phyloP scores from a whole-genome alignment of 1,140 invertebrate genomes.

The Holotrichia oblita region DNA sequence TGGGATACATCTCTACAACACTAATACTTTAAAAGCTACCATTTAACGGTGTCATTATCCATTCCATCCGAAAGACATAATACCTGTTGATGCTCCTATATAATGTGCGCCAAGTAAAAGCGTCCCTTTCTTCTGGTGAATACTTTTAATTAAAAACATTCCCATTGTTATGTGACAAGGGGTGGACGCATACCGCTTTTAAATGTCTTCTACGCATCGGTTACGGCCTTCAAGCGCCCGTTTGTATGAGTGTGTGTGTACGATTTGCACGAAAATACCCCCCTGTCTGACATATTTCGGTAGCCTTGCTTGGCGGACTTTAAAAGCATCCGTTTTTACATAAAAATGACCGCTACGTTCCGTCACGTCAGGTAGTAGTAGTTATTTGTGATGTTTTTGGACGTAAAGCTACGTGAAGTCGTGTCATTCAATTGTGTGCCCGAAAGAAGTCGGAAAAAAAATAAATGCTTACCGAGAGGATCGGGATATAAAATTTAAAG shows the following conservation, averaged over 20 bases:
- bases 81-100: neutral
- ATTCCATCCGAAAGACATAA: constrained; percentile 13
- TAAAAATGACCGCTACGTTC: neutral
- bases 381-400: neutral
- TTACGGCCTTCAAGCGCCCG: neutral
- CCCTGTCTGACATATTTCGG: constrained; percentile 21
- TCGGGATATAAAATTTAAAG: too few species aligned
- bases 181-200: constrained; percentile 24
- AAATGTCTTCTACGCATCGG: neutral
- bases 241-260: neutral
- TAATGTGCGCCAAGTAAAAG: neutral
- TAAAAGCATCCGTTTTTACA: constrained; percentile 27
- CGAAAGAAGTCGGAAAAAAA: too few species aligned
- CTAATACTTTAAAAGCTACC: constrained; percentile 20
- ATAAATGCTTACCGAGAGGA: too few species aligned
- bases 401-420: constrained; percentile 5
- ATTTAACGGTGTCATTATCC: constrained; percentile 32
- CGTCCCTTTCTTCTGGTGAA: neutral
- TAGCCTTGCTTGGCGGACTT: neutral
- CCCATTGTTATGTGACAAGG: constrained; percentile 40
- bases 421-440: neutral
- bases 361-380: neutral
- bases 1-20: neutral
- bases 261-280: neutral
- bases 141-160: constrained; percentile 40